Conservation (phyloP, 2,888 invertebrate species). For the Drosophila tanythrix region DNA sequence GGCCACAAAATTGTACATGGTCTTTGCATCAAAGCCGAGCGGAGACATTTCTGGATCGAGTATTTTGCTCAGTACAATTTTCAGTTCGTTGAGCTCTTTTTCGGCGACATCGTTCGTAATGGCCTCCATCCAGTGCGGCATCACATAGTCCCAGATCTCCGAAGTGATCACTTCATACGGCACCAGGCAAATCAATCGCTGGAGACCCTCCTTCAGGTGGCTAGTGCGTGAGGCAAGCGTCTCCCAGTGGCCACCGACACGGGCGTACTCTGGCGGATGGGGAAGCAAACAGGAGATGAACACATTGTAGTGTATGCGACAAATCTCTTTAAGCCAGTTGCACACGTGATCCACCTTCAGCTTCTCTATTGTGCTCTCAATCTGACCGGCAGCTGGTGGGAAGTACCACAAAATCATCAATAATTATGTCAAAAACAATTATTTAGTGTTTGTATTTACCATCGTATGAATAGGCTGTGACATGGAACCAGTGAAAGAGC, state of each 20-base stretch:
- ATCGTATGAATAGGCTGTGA: conserved; percentile 98
- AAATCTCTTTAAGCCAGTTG: conserved; percentile 94
- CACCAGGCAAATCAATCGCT: conserved; percentile 96
- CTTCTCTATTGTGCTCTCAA: conserved; percentile 95
- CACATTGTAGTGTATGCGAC: conserved; percentile 92
- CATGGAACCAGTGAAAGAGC: conserved; percentile 99
- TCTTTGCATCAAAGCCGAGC: conserved; percentile 96
- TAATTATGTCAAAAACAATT: neutral
- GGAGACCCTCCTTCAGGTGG: conserved; percentile 97
- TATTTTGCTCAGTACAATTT: conserved; percentile 95
- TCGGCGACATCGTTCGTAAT: conserved; percentile 96
- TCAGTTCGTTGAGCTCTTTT: conserved; percentile 93
- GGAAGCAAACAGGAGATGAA: conserved; percentile 97
- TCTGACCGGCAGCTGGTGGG: conserved; percentile 87
- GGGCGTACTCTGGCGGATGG: conserved; percentile 97
- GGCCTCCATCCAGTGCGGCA: conserved; percentile 99
- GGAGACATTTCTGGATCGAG: conserved; percentile 98
- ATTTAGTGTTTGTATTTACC: conserved; percentile 86
- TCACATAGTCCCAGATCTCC: conserved; percentile 98
- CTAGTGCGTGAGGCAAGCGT: conserved; percentile 93
- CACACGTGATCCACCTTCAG: conserved; percentile 96
- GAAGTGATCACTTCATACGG: conserved; percentile 98
- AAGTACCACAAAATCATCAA: neutral
- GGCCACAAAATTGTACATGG: conserved; percentile 97
- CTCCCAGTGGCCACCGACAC: conserved; percentile 98